Conservation (phyloP, 2,797 vertebrate species). For the Odontamblyopus lacepedii region DNA sequence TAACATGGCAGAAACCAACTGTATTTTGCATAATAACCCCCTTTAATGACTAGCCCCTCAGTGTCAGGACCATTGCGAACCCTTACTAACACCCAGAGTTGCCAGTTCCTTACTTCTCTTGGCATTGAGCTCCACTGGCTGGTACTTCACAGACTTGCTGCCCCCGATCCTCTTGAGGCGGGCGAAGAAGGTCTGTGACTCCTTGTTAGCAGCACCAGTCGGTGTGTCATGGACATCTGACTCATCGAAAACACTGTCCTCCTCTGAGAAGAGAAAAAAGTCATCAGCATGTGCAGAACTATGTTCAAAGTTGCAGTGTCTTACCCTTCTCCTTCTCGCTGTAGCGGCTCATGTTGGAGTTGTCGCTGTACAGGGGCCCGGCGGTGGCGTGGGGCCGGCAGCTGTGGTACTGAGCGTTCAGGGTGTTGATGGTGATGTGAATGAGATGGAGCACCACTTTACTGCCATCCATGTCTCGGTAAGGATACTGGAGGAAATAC, state of each 20-base stretch:
- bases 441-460: slow-evolving; percentile 96
- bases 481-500: slow-evolving; percentile 86
- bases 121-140: slow-evolving; percentile 96
- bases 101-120: slow-evolving; percentile 90
- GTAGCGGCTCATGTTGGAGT: slow-evolving; percentile 97
- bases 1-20: too few species aligned
- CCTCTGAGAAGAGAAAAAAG: slow-evolving; percentile 77
- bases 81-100: slow-evolving; percentile 3
- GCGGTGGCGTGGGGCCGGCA: slow-evolving; percentile 94
- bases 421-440: slow-evolving; percentile 97
- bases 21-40: too few species aligned
- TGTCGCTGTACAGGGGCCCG: slow-evolving; percentile 97
- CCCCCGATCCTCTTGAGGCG: slow-evolving; percentile 98
- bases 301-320: neutral
- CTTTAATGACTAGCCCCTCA: neutral
- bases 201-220: slow-evolving; percentile 94
- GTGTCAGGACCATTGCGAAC: neutral
- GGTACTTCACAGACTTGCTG: slow-evolving; percentile 98
- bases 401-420: slow-evolving; percentile 99
- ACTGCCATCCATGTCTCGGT: slow-evolving; percentile 96
- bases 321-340: slow-evolving; percentile 98
- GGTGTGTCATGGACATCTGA: slow-evolving; percentile 98
- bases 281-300: slow-evolving; percentile 12
- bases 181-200: slow-evolving; percentile 99
- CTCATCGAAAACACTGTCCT: slow-evolving; percentile 99